Percentiles rank a stretch among this genome's conserved stretches.
phyloP scores from a whole-genome alignment of 1,140 invertebrate genomes.

The Orius laevigatus region DNA sequence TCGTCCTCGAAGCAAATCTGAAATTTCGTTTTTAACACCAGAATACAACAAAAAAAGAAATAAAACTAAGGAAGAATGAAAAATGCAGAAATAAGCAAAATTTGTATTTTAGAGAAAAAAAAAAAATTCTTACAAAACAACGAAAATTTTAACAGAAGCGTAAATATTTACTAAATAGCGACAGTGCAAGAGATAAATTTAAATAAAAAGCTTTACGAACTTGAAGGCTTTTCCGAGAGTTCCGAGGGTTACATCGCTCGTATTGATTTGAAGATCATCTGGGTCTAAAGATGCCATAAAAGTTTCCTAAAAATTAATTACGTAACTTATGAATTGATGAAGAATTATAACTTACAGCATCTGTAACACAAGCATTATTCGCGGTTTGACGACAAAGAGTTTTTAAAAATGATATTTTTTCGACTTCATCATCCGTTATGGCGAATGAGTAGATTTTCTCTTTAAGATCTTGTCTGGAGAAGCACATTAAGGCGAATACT shows the following conservation, averaged over 20 bases:
- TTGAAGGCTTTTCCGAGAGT: slow-evolving; percentile 71
- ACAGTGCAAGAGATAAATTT: slow-evolving; percentile 3
- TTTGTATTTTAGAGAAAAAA: slow-evolving; percentile 5
- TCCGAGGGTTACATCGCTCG: slow-evolving; percentile 62
- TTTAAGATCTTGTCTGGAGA: slow-evolving; percentile 66
- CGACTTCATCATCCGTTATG: slow-evolving; percentile 58
- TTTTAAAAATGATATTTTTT: slow-evolving; percentile 64
- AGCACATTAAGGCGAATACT: slow-evolving; percentile 72
- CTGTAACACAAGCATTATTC: slow-evolving; percentile 66
- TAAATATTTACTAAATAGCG: neutral
- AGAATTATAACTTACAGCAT: slow-evolving; percentile 49
- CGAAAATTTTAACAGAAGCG: neutral
- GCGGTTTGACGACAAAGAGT: slow-evolving; percentile 74
- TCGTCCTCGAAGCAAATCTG: slow-evolving; percentile 62
- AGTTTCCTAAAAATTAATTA: slow-evolving; percentile 41
- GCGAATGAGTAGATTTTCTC: slow-evolving; percentile 78
- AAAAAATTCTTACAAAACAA: slow-evolving; percentile 10
- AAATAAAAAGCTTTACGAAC: slow-evolving; percentile 26
- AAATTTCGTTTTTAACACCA: slow-evolving; percentile 12
- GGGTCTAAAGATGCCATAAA: slow-evolving; percentile 57
- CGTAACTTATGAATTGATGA: neutral
- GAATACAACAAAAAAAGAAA: slow-evolving; percentile 17
- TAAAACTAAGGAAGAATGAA: slow-evolving; percentile 4
- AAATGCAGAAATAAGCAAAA: slow-evolving; percentile 6
- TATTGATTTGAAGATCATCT: slow-evolving; percentile 66